Evolutionary conservation across 2,888 invertebrate genomes (phyloP), one percentile per base, ranked within the genome.

Genomic region (Lasioglossum lativentre): DNA sequence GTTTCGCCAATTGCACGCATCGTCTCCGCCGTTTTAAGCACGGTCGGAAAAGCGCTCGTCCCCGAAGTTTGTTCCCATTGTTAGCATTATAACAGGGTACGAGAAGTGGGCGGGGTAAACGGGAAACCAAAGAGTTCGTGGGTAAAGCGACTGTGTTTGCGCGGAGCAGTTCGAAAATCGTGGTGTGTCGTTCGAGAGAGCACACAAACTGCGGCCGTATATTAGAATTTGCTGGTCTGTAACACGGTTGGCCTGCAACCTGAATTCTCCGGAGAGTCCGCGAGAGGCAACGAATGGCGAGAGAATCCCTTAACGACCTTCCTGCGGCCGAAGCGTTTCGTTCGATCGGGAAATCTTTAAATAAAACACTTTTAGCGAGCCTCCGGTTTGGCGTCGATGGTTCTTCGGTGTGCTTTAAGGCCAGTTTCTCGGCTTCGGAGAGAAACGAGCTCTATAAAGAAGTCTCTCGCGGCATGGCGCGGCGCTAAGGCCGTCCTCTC

Each of bases 221-320:
- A 85, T 88, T 87, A 87, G 88, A 88, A 88, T 87, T 84, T 80
- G 30, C 76, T 45, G 78, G 47, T 78, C 82, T 77, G 71, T 71
- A 66, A 81, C 40, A 56, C 16, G 75, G 71, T 40, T 23, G 75
- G 73, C 47, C 68, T 30, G 72, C 80, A 75, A 78, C 56, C 70
- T 59, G 75, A 73, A 34, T 34, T 75, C 80, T 82, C 78, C 23
- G 52, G 86, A 73, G 80, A 63, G 59, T 56, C 56, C 70, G 71
- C 83, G 30, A 14, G 63, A 63, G 2, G 73, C 40, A 80, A 72
- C 74, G 77, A 78, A 85, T 83, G 81, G 81, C 78, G 82, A 75
- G 84, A 89, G 85, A n/a, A 85, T 89, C 86, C 86, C 86, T 86
- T 87, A 86, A 83, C 89, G 88, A 87, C 85, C 84, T 88, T 86